These are phyloP conservation scores for Thymelicus sylvestris DNA, from an alignment of 2,888 invertebrate genomes.

Conservation along the genomic window DNA sequence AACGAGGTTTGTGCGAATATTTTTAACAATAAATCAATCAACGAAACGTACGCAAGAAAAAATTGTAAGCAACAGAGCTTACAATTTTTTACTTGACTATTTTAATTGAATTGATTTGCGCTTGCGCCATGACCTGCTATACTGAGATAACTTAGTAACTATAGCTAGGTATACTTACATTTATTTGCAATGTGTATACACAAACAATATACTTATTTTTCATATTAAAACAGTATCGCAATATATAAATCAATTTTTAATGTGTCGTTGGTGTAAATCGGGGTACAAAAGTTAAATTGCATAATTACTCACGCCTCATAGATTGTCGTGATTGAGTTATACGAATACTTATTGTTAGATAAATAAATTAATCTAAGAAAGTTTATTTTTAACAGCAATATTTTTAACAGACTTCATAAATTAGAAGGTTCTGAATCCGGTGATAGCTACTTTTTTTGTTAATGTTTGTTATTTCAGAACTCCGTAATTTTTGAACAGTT, in stretches of 20 bases:
- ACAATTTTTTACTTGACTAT: background rate
- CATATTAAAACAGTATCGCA: too few relatives aligned
- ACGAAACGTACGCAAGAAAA: background rate
- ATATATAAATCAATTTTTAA: background rate
- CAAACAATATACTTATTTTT: background rate
- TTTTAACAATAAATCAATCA: background rate
- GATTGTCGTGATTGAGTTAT: too few relatives aligned
- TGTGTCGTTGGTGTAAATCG: background rate
- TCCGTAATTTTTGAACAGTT: too few relatives aligned
- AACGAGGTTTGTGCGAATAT: background rate
- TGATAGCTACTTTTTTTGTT: too few relatives aligned
- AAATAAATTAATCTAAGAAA: too few relatives aligned
- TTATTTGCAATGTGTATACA: background rate
- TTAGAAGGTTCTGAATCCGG: too few relatives aligned
- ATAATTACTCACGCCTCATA: too few relatives aligned
- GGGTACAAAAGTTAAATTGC: background rate
- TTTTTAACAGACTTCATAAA: too few relatives aligned
- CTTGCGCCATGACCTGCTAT: background rate
- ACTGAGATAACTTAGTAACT: background rate
- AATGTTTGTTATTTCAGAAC: too few relatives aligned
- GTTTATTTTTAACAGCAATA: too few relatives aligned
- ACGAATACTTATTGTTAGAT: too few relatives aligned
- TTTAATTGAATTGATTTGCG: background rate
- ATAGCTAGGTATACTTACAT: too few relatives aligned
- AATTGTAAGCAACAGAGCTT: background rate